Evolutionary conservation across 2,113 vertebrate species (phyloP).

Genomic region (Saimiri boliviensis): DNA sequence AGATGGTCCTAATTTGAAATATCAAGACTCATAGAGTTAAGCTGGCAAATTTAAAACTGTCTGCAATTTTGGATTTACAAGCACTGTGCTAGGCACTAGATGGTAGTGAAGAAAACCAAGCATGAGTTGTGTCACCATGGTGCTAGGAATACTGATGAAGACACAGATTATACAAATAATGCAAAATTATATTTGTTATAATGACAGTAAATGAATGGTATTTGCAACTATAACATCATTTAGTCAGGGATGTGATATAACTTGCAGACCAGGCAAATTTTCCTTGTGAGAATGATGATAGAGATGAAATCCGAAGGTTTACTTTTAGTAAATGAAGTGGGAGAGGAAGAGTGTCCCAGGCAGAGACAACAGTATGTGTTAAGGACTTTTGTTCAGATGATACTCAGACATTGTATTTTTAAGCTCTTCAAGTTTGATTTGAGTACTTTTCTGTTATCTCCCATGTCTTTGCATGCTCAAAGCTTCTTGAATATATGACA

Average conservation of each 20-base stretch:
- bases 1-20: neutral
- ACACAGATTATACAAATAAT: neutral
- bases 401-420: neutral
- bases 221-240: neutral
- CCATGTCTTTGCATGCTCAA: neutral
- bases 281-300: neutral
- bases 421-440: neutral
- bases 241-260: neutral
- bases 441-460: neutral
- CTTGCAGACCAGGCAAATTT: neutral
- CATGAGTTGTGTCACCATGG: neutral
- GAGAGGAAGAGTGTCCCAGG: neutral
- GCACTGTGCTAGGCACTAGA: neutral
- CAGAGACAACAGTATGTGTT: neutral
- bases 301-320: neutral
- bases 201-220: neutral
- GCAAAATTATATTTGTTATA: neutral
- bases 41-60: neutral
- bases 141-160: neutral
- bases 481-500: neutral
- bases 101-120: neutral
- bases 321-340: neutral
- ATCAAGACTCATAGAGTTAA: neutral
- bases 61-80: neutral
- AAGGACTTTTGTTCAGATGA: neutral